Conservation (phyloP, 2,888 invertebrate genomes). For the Steinernema carpocapsae region DNA sequence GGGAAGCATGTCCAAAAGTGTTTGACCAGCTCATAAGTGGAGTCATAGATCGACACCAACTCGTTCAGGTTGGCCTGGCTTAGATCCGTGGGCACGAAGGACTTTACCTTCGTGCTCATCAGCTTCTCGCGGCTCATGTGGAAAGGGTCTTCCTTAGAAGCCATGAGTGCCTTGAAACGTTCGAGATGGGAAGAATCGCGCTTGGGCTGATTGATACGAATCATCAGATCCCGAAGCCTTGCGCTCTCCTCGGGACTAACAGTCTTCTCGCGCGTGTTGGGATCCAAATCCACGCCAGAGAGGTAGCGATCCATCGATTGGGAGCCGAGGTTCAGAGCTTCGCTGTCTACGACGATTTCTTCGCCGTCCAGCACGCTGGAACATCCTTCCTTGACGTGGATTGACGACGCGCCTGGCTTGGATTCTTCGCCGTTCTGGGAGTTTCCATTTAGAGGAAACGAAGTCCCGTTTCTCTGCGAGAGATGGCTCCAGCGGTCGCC, state of each 20-base stretch:
- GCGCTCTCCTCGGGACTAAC: neutral
- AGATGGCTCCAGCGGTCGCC: conserved; percentile 5
- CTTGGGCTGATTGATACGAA: conserved; percentile 3
- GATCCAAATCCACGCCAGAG: conserved; percentile 6
- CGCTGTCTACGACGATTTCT: conserved; percentile 13
- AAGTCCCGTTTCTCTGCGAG: neutral
- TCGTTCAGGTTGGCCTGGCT: neutral
- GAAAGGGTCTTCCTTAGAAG: neutral
- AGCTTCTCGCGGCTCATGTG: neutral
- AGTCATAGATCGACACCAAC: neutral
- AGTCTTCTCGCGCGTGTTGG: neutral
- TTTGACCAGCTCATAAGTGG: conserved; percentile 78
- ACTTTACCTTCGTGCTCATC: conserved; percentile 5
- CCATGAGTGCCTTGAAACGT: neutral
- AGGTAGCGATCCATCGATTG: neutral
- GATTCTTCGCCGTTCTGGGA: neutral
- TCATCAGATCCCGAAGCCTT: neutral
- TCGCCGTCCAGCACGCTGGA: conserved; percentile 3
- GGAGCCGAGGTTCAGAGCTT: neutral
- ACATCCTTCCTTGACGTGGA: neutral
- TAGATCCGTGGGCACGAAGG: conserved; percentile 14
- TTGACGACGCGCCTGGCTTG: neutral
- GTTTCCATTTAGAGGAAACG: neutral
- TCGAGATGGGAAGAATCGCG: neutral
- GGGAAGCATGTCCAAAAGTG: conserved; percentile 95